Evolutionary conservation across 2,113 vertebrate genomes (phyloP).

Genomic region (Ailurus styani): DNA sequence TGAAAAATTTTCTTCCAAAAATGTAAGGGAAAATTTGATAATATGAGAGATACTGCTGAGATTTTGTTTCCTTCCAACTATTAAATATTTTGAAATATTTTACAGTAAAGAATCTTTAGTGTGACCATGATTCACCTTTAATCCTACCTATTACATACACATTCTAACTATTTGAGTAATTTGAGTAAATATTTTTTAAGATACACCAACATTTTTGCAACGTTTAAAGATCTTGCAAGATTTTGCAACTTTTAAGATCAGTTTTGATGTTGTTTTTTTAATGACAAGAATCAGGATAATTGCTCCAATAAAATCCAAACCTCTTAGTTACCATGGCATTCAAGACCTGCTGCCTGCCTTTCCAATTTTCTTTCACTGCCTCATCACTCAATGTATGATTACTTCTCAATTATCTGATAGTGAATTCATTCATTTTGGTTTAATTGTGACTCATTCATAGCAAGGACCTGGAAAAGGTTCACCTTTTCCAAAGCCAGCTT

Average conservation of each 20-base stretch:
- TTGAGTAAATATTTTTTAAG: conserved; percentile 1
- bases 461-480: background rate
- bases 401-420: background rate
- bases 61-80: conserved; percentile 5
- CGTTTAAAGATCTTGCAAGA: background rate
- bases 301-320: background rate
- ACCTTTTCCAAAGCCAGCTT: background rate
- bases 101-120: background rate
- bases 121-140: background rate
- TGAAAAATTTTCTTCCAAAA: background rate
- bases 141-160: background rate
- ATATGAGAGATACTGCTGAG: background rate
- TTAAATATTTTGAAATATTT: conserved; percentile 34
- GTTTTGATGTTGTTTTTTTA: background rate
- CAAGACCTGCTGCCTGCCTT: background rate
- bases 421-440: conserved; percentile 1
- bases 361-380: background rate
- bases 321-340: background rate
- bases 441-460: background rate
- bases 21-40: background rate
- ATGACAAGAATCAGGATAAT: background rate
- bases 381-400: background rate
- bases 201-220: background rate
- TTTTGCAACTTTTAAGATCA: background rate
- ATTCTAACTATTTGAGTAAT: background rate